phyloP scores from a whole-genome alignment of 2,113 vertebrate genomes.

The Fukomys damarensis region DNA sequence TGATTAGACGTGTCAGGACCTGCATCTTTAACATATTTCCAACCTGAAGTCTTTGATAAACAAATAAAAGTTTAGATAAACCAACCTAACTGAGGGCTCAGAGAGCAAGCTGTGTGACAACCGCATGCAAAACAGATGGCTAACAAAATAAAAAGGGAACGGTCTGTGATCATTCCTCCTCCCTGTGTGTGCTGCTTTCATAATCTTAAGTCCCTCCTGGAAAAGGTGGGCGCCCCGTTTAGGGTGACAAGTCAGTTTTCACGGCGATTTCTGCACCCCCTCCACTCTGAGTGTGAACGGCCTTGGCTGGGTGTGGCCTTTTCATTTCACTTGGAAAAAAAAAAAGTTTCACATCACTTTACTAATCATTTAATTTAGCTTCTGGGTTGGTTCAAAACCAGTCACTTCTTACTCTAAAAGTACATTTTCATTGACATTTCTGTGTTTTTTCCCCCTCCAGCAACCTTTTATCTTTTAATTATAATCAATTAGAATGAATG shows the following conservation, averaged over 20 bases:
- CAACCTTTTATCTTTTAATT: not conserved
- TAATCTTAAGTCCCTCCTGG: too few relatives aligned
- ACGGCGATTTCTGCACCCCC: not conserved
- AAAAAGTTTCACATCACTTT: too few relatives aligned
- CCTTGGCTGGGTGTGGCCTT: not conserved
- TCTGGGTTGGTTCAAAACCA: not conserved
- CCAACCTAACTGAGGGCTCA: fast-evolving
- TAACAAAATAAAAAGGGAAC: not conserved
- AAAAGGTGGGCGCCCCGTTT: fast-evolving
- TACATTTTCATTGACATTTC: not conserved
- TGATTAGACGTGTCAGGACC: fast-evolving
- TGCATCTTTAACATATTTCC: not conserved
- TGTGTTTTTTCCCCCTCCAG: not conserved
- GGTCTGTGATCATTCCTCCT: not conserved
- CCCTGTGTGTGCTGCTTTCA: not conserved
- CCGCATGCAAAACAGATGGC: fast-evolving
- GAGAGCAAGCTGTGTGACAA: too few relatives aligned
- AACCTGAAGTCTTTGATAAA: not conserved
- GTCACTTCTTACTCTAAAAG: not conserved
- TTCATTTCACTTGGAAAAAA: not conserved
- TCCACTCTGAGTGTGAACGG: fast-evolving
- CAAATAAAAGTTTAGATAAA: too few relatives aligned
- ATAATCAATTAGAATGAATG: not conserved
- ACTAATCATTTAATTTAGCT: not conserved
- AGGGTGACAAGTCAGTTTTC: not conserved